Base-by-base conservation (phyloP, 2,113 vertebrate species). In the Petromus typicus region DNA sequence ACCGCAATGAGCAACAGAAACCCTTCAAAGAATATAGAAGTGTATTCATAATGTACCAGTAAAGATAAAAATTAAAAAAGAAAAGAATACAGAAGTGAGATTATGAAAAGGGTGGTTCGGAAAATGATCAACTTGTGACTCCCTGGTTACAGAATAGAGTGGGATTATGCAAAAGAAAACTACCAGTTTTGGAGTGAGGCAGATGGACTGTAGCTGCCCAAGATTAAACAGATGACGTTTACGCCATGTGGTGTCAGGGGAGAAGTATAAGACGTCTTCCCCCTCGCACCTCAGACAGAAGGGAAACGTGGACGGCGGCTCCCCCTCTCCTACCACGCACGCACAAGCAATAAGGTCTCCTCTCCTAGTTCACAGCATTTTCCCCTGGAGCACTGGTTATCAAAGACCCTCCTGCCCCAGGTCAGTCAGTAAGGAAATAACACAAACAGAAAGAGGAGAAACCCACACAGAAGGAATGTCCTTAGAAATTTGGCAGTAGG, bases 291-390 rank as follows among this genome's bases (percentile, higher is more conserved):
- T 84, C 45, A 88, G 43, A 84, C 23, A 10, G 25, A 91, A 69
- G 5, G 64, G 14, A 57, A 81, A 32, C 45, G 85, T 32, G 14
- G 30, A 40, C 22, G 23, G 61, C 14, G 84, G 69, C 63, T 48
- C 48, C 14, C 16, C 20, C 45, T 84, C 37, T 84, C 71, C 83
- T 48, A 54, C 5, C 54, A 91, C 48, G 12, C 7, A 1, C 71
- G 40, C 89, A 14, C 37, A 94, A 84, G 45, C 84, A 94, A 69
- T 89, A 90, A 79, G 56, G n/a, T 64, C 82, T 67, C 43, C n/a
- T 56, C 30, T n/a, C 43, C 54, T 3, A 91, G 16, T 23, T 88
- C 17, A 90, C 51, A 56, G 12, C 17, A 93, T 76, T 83, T 51
- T n/a, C 83, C 40, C 57, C 48, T 67, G 30, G 57, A 57, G 37